Conservation (phyloP, 2,888 invertebrate species). For the Strigamia maritima region DNA sequence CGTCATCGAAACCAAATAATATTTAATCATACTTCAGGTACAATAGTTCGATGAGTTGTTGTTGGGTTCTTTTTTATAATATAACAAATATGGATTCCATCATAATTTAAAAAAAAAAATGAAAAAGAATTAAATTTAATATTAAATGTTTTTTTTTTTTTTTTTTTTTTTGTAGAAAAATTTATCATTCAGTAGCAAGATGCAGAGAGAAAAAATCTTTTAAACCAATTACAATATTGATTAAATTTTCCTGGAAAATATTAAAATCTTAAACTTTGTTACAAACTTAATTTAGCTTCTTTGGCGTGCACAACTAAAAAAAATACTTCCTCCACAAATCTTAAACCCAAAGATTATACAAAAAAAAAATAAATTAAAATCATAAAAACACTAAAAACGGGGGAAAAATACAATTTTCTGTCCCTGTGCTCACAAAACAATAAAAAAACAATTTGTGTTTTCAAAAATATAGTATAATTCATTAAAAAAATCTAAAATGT, state of each 20-base stretch:
- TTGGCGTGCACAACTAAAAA: not conserved
- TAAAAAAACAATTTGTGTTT: not conserved
- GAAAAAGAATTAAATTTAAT: too few relatives aligned
- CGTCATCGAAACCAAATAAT: too few relatives aligned
- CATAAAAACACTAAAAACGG: not conserved
- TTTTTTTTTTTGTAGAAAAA: not conserved
- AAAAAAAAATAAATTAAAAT: not conserved
- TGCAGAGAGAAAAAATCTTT: not conserved
- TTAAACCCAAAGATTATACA: not conserved
- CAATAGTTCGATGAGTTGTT: too few relatives aligned
- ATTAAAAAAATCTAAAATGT: too few relatives aligned
- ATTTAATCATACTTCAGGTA: too few relatives aligned
- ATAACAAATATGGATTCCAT: too few relatives aligned
- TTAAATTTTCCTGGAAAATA: not conserved
- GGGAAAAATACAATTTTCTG: not conserved
- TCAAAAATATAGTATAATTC: too few relatives aligned
- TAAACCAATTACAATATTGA: not conserved
- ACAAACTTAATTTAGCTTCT: not conserved
- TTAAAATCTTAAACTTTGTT: not conserved
- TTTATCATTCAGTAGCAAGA: not conserved
- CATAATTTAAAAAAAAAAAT: too few relatives aligned
- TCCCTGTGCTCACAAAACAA: not conserved
- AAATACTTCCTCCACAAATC: not conserved
- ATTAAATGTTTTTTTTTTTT: not conserved
- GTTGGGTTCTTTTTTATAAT: too few relatives aligned